A percentile compares a stretch with the other conserved stretches of the same genome.
Evolutionary conservation across 2,113 vertebrate genomes (phyloP).

Genomic region (Lepus americanus): DNA sequence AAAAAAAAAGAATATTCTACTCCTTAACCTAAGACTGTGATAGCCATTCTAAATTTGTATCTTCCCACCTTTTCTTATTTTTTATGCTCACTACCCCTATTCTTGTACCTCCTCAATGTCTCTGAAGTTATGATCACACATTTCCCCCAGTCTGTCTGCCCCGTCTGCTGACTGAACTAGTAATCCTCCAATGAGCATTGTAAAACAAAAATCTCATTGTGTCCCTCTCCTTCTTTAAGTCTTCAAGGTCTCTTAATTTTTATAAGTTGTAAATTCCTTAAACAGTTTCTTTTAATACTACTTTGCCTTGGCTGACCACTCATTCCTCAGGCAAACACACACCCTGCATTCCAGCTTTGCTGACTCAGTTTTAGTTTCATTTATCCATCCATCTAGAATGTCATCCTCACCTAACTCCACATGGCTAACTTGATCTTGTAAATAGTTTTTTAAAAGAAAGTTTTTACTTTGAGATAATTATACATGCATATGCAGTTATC

Average conservation of each 20-base stretch:
- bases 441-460: neutral
- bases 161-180: neutral
- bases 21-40: neutral
- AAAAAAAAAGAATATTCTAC: no score
- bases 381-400: neutral
- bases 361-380: neutral
- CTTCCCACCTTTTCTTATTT: neutral
- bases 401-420: neutral
- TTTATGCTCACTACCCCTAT: neutral
- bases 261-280: conserved; percentile 19
- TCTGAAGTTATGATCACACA: neutral
- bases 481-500: neutral
- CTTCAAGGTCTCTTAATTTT: conserved; percentile 26
- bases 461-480: conserved; percentile 28
- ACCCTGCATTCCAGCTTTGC: neutral
- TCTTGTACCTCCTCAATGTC: neutral
- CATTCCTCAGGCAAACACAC: neutral
- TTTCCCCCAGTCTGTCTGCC: neutral
- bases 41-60: neutral
- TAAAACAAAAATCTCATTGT: neutral
- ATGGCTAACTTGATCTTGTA: neutral
- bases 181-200: neutral
- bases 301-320: neutral
- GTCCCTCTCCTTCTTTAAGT: conserved; percentile 16
- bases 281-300: neutral